phyloP scores from a whole-genome alignment of 2,797 vertebrate species.

The Chrosomus eos region DNA sequence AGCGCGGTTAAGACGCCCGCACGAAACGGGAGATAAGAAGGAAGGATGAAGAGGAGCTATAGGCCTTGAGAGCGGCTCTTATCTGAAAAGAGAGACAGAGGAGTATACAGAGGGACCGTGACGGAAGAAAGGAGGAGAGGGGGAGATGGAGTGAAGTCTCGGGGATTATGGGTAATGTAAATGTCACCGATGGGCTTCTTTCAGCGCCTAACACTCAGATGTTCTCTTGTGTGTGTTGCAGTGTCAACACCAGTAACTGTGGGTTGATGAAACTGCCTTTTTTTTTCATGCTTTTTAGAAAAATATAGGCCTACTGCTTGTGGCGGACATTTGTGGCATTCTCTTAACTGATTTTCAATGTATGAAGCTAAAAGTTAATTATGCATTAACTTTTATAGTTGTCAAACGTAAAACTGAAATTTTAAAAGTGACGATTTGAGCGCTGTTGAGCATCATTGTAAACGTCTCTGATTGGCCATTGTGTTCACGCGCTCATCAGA shows the following conservation, averaged over 20 bases:
- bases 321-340: neutral
- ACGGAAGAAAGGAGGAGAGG: slow-evolving; percentile 27
- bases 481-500: no score
- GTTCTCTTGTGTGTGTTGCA: slow-evolving; percentile 40
- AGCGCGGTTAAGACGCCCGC: neutral
- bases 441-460: no score
- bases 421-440: no score
- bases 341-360: neutral
- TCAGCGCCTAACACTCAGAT: slow-evolving; percentile 49
- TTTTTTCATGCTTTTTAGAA: neutral
- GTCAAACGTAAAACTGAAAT: no score
- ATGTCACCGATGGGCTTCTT: slow-evolving; percentile 52
- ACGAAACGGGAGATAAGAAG: slow-evolving; percentile 42
- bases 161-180: slow-evolving; percentile 49
- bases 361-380: neutral
- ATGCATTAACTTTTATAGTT: no score
- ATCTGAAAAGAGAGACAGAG: slow-evolving; percentile 19
- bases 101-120: slow-evolving; percentile 18
- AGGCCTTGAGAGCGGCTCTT: slow-evolving; percentile 25
- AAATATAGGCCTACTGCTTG: neutral
- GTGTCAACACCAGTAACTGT: slow-evolving; percentile 45
- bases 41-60: slow-evolving; percentile 35
- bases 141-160: slow-evolving; percentile 36
- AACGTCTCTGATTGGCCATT: no score
- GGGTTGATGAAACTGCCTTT: neutral